phyloP scores from a whole-genome alignment of 2,797 vertebrate species.

The Argyrosomus regius region DNA sequence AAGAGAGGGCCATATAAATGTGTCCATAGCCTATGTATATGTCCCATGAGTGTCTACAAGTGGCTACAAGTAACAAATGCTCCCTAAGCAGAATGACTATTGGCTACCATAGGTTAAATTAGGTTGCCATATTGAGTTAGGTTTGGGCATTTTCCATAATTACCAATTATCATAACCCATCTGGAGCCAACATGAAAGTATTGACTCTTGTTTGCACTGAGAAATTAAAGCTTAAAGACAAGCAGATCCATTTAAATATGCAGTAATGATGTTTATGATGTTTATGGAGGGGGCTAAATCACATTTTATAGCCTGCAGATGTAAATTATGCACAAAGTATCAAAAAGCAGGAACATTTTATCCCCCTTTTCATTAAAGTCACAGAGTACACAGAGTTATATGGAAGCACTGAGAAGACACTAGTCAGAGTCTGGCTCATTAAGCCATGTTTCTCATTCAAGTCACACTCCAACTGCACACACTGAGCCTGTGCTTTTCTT shows the following conservation, averaged over 20 bases:
- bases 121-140: too few relatives aligned
- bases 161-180: not conserved
- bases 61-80: not conserved
- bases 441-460: slow-evolving; percentile 60
- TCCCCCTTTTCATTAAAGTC: not conserved
- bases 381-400: not conserved
- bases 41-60: not conserved
- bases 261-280: not conserved
- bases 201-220: not conserved
- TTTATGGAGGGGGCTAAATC: not conserved
- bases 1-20: not conserved
- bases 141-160: too few relatives aligned
- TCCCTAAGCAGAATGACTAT: not conserved
- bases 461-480: slow-evolving; percentile 55
- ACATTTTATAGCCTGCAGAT: slow-evolving; percentile 5
- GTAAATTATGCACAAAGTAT: not conserved
- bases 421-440: slow-evolving; percentile 46
- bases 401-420: slow-evolving; percentile 21
- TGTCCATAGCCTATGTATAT: not conserved
- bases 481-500: slow-evolving; percentile 36
- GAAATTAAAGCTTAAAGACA: not conserved
- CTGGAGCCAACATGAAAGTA: not conserved
- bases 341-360: slow-evolving; percentile 17
- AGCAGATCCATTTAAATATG: not conserved
- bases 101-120: not conserved